A percentile compares a stretch with the other conserved stretches of the same genome.
Conservation (phyloP, 2,113 vertebrate species). For the Eira barbara region DNA sequence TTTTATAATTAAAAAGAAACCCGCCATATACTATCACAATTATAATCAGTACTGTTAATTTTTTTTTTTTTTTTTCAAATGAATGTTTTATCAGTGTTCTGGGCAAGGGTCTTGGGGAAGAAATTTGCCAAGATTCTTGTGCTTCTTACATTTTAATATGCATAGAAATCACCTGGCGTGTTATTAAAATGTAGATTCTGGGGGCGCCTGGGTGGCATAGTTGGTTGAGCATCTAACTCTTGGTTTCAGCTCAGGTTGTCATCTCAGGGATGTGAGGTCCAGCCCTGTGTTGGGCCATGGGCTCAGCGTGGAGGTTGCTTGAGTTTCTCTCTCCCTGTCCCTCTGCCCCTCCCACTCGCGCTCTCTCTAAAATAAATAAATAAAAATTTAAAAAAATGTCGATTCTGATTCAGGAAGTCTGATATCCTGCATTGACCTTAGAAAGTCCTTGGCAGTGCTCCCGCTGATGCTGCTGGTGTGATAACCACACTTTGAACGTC, state of each 20-base stretch:
- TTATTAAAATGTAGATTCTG: not conserved
- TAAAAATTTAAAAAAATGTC: no score
- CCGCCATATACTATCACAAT: not conserved
- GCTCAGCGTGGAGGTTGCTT: not conserved
- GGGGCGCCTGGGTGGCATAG: not conserved
- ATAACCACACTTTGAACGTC: not conserved
- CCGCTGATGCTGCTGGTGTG: not conserved
- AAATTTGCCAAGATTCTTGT: not conserved
- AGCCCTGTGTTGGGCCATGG: not conserved
- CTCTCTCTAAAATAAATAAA: not conserved
- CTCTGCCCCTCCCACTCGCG: not conserved
- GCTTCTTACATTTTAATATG: not conserved
- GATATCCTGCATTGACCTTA: not conserved
- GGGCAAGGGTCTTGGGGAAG: not conserved
- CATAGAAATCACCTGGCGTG: not conserved
- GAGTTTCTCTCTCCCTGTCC: not conserved
- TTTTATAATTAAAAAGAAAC: not conserved
- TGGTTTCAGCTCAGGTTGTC: not conserved
- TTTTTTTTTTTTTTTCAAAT: not conserved
- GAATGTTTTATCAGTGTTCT: not conserved
- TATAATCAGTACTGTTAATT: not conserved
- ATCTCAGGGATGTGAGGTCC: not conserved
- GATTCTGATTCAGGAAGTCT: not conserved
- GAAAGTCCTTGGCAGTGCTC: not conserved
- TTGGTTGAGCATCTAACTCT: not conserved